Evolutionary conservation across 2,797 vertebrate genomes (phyloP), one percentile per base, ranked within the genome.

Genomic region (Octomys mimax): DNA sequence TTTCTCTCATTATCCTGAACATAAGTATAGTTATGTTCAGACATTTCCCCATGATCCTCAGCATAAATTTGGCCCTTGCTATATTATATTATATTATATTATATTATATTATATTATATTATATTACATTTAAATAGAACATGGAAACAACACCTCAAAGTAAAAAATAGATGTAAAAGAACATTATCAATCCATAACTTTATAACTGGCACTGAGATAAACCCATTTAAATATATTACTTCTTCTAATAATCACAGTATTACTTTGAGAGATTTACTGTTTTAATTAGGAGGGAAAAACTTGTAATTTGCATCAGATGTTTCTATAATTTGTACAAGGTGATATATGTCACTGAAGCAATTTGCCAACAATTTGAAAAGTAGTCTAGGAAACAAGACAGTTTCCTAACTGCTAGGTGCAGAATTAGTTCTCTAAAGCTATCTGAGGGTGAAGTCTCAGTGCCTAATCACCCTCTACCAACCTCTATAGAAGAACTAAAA

Each of bases 291-390:
- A 97, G 80, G 39, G 87, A 75, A 31, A 92, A 71, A 36, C 61
- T 73, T 62, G 24, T 26, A 57, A 73, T 86, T 88, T 93, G 6
- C 12, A n/a, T 64, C 71, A n/a, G 2, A 64, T 33, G 13, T 24
- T 39, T 1, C 36, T 39, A 39, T 71, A 39, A 39, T 42, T 85
- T 93, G 13, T 22, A n/a, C 64, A 82, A 39, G 3, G 59, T 31
- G 21, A 14, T 52, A 11, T 16, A 19, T 64, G 57, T 95, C 9
- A 42, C 19, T 71, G 59, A 92, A 31, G 21, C 16, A 85, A 14
- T 94, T 90, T 92, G 33, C 22, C 81, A 78, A 81, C 4, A 61
- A 13, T 84, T 81, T 79, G 12, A 84, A 88, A 92, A 61, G 83
- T 52, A 70, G 52, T 39, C 64, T 49, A 54, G 9, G 75, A 79